These are phyloP conservation scores for Lamellibrachia satsuma DNA, from an alignment of 2,888 invertebrate genomes.

Conservation along the genomic window DNA sequence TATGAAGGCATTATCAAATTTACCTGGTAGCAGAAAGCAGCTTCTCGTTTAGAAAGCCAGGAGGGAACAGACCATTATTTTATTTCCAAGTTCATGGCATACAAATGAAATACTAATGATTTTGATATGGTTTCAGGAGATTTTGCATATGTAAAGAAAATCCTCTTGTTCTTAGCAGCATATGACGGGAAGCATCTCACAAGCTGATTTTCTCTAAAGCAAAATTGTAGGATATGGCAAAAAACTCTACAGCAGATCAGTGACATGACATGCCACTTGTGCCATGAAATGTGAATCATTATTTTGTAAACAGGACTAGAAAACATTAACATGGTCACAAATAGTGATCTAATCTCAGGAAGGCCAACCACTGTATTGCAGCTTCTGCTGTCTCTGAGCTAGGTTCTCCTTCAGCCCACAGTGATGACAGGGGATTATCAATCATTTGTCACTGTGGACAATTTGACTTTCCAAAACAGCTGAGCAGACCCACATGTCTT, in stretches of 20 bases:
- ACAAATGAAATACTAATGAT: not conserved
- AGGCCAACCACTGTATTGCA: not conserved
- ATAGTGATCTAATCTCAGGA: not conserved
- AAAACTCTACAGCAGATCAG: not conserved
- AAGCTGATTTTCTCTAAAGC: not conserved
- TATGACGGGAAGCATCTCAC: not conserved
- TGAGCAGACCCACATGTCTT: not conserved
- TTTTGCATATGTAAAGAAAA: not conserved
- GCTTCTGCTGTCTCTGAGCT: not conserved
- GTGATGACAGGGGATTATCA: not conserved
- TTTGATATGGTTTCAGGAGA: not conserved
- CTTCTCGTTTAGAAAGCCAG: not conserved
- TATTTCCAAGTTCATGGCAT: not conserved
- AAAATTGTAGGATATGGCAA: not conserved
- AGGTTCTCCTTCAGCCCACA: not conserved
- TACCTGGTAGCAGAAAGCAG: too few species aligned
- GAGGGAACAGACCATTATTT: not conserved
- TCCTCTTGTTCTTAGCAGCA: not conserved
- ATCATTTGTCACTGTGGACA: not conserved
- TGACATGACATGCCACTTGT: too few species aligned
- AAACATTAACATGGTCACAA: not conserved
- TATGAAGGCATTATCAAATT: not conserved
- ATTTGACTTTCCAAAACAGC: not conserved
- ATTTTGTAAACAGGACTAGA: too few species aligned
- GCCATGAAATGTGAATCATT: too few species aligned